Percentiles rank a stretch among this genome's conserved stretches.
phyloP scores from a whole-genome alignment of 2,888 invertebrate species.

The Eupsilia transversa region DNA sequence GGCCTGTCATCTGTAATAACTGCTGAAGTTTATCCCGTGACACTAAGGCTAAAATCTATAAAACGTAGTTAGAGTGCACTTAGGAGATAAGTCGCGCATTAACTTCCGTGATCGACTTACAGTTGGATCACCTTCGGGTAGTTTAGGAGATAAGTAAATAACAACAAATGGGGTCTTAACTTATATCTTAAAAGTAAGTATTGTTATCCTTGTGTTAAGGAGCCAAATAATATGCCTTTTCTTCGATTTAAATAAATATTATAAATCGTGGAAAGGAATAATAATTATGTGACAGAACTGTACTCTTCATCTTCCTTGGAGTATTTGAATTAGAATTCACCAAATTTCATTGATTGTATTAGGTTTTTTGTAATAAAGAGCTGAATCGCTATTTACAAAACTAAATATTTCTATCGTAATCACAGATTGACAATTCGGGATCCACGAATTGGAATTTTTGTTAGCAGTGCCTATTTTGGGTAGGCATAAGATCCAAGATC shows the following conservation, averaged over 20 bases:
- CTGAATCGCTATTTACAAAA: not conserved
- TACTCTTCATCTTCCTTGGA: not conserved
- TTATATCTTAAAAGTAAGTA: not conserved
- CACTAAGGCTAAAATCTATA: slow-evolving; percentile 35
- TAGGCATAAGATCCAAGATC: not conserved
- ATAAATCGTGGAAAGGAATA: too few relatives aligned
- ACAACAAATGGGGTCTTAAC: slow-evolving; percentile 13
- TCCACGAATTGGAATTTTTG: too few relatives aligned
- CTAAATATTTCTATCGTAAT: not conserved
- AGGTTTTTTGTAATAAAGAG: not conserved
- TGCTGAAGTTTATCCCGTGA: slow-evolving; percentile 16
- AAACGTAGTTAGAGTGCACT: slow-evolving; percentile 46
- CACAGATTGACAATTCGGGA: not conserved
- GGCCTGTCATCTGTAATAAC: not conserved
- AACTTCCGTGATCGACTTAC: slow-evolving; percentile 36
- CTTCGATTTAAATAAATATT: not conserved
- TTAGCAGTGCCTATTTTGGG: not conserved
- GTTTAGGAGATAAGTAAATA: slow-evolving; percentile 18
- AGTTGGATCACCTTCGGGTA: slow-evolving; percentile 13
- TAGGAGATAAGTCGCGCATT: slow-evolving; percentile 50
- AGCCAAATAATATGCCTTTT: not conserved
- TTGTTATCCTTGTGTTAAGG: not conserved
- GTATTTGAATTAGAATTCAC: not conserved
- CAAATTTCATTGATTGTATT: not conserved
- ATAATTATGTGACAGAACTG: too few relatives aligned